These are phyloP conservation scores for Acinonyx jubatus DNA, from an alignment of 2,113 vertebrate species.

Conservation along the genomic window DNA sequence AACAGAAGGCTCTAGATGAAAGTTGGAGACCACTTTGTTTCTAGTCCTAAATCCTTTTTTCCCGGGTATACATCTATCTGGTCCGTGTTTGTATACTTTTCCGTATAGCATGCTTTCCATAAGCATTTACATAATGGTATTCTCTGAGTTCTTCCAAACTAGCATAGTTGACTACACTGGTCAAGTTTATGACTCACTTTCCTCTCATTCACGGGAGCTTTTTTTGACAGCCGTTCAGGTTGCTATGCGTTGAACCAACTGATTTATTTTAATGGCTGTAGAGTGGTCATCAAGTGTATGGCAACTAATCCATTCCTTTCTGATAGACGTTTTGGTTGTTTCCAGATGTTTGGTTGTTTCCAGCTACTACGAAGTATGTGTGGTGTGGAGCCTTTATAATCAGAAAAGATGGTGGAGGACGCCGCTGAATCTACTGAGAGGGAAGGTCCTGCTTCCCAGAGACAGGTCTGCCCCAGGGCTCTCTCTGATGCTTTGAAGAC, in stretches of 20 bases:
- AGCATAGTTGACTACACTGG: not conserved
- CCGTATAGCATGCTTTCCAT: not conserved
- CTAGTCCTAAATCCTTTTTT: not conserved
- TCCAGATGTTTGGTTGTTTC: not conserved
- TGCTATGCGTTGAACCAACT: not conserved
- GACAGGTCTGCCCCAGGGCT: not conserved
- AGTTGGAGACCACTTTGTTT: not conserved
- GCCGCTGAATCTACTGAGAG: not conserved
- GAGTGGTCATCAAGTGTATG: not conserved
- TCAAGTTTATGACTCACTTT: not conserved
- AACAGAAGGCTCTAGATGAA: not conserved
- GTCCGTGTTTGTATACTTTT: not conserved
- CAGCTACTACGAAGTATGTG: not conserved
- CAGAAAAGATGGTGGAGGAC: not conserved
- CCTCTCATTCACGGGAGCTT: not conserved
- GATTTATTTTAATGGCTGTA: not conserved
- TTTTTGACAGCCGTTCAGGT: not conserved
- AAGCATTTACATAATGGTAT: not conserved
- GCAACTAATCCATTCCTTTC: not conserved
- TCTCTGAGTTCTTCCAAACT: not conserved
- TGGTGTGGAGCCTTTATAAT: not conserved
- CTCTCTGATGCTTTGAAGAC: not conserved
- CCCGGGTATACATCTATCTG: not conserved
- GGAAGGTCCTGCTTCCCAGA: not conserved
- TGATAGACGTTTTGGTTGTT: not conserved